Evolutionary conservation across 1,140 invertebrate genomes (phyloP).

Genomic region (Tyrophagus putrescentiae): DNA sequence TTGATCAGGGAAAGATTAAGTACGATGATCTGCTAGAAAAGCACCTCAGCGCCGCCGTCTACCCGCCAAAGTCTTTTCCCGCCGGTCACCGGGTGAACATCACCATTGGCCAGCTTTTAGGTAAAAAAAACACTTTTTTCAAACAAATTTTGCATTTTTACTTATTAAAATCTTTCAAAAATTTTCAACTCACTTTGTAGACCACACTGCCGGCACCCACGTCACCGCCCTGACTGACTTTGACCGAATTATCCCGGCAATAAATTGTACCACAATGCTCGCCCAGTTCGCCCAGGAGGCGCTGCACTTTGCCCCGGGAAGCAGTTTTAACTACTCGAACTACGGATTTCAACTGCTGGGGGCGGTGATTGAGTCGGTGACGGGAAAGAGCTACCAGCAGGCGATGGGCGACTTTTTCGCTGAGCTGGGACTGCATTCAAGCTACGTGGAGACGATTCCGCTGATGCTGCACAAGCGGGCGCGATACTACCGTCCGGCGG

Average conservation of each 20-base stretch:
- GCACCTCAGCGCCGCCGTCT: conserved; percentile 37
- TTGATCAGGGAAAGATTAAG: conserved; percentile 42
- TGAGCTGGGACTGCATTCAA: conserved; percentile 40
- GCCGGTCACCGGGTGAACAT: conserved; percentile 37
- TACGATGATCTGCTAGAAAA: conserved; percentile 43
- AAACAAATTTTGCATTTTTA: no score
- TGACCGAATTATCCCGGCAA: conserved; percentile 35
- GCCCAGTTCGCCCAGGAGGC: conserved; percentile 46
- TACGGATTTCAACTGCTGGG: conserved; percentile 45
- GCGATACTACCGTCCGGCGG: conserved; percentile 34
- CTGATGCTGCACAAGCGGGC: conserved; percentile 42
- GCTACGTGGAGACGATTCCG: conserved; percentile 41
- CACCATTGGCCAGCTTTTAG: conserved; percentile 39
- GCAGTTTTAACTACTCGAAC: conserved; percentile 43
- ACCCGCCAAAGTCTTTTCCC: conserved; percentile 40
- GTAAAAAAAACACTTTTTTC: no score
- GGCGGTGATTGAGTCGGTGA: conserved; percentile 41
- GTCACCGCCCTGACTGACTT: conserved; percentile 25
- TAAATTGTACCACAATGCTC: conserved; percentile 37
- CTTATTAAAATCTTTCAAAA: conserved; percentile 43
- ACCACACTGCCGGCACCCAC: conserved; percentile 17
- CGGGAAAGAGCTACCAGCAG: conserved; percentile 21
- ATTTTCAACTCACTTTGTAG: conserved; percentile 33
- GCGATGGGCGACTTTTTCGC: conserved; percentile 34
- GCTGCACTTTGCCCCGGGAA: conserved; percentile 34